These are phyloP conservation scores for Drosophila meridiana DNA, from an alignment of 2,888 invertebrate species.

Conservation along the genomic window DNA sequence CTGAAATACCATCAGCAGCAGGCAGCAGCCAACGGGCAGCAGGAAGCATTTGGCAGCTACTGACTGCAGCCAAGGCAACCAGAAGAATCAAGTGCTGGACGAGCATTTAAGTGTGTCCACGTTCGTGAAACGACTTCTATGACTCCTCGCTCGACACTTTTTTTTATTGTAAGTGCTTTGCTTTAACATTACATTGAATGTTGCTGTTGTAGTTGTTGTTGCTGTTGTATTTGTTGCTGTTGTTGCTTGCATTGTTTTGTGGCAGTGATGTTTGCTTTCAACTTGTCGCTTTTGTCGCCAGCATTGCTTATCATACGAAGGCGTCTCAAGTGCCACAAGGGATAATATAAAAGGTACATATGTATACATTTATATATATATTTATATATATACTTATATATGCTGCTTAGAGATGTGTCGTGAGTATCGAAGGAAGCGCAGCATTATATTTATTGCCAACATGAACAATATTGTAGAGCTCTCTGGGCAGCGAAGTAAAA, in stretches of 20 bases:
- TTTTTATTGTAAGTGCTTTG: constrained; percentile 67
- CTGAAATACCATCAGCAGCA: constrained; percentile 37
- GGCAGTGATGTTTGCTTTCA: constrained; percentile 52
- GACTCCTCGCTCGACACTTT: constrained; percentile 53
- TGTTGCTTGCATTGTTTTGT: constrained; percentile 52
- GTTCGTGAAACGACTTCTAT: constrained; percentile 44
- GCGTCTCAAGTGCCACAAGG: constrained; percentile 59
- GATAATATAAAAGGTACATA: constrained; percentile 29
- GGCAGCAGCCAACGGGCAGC: constrained; percentile 11
- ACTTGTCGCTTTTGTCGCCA: constrained; percentile 56
- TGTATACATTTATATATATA: constrained; percentile 3
- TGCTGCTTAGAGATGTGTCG: constrained; percentile 19
- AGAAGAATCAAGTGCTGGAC: constrained; percentile 29
- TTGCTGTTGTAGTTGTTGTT: not conserved
- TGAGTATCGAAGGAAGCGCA: constrained; percentile 3
- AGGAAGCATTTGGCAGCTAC: constrained; percentile 45
- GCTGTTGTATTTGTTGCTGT: not conserved
- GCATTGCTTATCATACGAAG: constrained; percentile 44
- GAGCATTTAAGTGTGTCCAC: constrained; percentile 53
- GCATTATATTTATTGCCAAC: not conserved
- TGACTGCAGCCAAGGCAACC: constrained; percentile 16
- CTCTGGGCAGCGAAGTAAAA: not conserved
- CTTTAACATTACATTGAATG: constrained; percentile 59
- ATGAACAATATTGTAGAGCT: not conserved
- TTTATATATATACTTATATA: not conserved